A percentile compares a stretch with the other conserved stretches of the same genome.
These are phyloP conservation scores for Myotis pilosus DNA, from an alignment of 2,797 vertebrate genomes.

Conservation along the genomic window DNA sequence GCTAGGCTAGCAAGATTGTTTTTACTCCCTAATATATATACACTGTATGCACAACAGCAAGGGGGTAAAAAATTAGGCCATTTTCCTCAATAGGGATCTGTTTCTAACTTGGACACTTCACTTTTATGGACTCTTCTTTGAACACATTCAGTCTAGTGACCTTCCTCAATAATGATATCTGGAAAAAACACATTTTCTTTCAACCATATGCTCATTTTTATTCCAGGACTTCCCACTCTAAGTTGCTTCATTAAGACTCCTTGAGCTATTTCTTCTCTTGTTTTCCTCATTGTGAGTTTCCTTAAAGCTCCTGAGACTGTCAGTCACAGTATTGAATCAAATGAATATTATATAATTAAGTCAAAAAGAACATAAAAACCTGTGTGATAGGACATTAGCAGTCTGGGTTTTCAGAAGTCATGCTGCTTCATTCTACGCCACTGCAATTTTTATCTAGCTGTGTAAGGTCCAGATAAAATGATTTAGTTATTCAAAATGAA, in stretches of 20 bases:
- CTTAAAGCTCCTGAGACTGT: not conserved
- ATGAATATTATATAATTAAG: slow-evolving; percentile 21
- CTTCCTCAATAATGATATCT: not conserved
- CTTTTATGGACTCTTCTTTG: not conserved
- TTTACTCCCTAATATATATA: not conserved
- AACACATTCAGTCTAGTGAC: not conserved
- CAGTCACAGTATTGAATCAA: slow-evolving; percentile 18
- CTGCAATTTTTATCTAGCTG: slow-evolving; percentile 20
- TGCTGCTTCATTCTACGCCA: not conserved
- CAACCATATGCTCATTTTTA: not conserved
- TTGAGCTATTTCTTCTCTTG: slow-evolving; percentile 23
- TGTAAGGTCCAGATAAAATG: slow-evolving; percentile 42
- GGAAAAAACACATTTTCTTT: not conserved
- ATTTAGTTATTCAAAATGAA: slow-evolving; percentile 31
- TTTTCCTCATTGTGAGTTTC: not conserved
- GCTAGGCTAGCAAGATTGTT: not conserved
- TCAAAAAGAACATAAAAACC: not conserved
- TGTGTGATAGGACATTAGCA: slow-evolving; percentile 9
- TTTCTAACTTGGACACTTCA: not conserved
- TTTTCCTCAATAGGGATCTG: not conserved
- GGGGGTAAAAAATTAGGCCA: not conserved
- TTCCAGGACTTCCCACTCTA: not conserved
- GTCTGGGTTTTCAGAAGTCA: slow-evolving; percentile 45
- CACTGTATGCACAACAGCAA: not conserved
- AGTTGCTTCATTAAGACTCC: not conserved